Evolutionary conservation across 2,888 invertebrate species (phyloP), one percentile per base, ranked within the genome.

Genomic region (Metallyticus violacea): DNA sequence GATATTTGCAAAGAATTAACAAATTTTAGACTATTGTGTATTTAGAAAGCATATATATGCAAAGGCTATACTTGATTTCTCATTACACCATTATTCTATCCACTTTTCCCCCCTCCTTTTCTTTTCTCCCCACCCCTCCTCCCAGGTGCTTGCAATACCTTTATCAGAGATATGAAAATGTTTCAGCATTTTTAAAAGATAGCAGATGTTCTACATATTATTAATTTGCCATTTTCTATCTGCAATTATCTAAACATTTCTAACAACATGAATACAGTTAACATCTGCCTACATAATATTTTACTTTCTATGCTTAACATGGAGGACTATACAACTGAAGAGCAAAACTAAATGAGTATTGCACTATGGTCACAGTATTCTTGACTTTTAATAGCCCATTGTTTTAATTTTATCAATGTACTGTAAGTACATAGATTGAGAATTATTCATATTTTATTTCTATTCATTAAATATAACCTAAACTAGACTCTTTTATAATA

Each of bases 301-400:
- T 62, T 62, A 9, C 22, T 62, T 62, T 40, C 15, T 62, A 15
- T 62, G 1, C 15, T 62, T 15, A 3, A 15, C 40, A 15, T 62
- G 1, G 40, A 15, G 9, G 22, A 4, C 22, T 62, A 62, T 62
- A 62, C 15, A 15, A 62, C 15, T 62, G 15, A 62, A 3, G 22
- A 15, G 9, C 3, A 40, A 81, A 6, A 29, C 82, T 77, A 28
- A 76, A 77, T 83, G n/a, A 15, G 83, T 83, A 83, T 83, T 83
- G 83, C 83, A 83, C 83, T 77, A 77, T 28, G 22, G 83, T 83
- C 83, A 83, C 83, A 83, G 83, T 83, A 83, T n/a, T 81, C 25
- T 30, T 22, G 40, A 22, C 40, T 15, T 62, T 62, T 15, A 62
- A 62, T 62, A 15, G 40, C 40, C 40, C n/a, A n/a, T n/a, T n/a